Base-by-base conservation (phyloP, 2,888 invertebrate genomes). In the Chrysolina oricalcia region DNA sequence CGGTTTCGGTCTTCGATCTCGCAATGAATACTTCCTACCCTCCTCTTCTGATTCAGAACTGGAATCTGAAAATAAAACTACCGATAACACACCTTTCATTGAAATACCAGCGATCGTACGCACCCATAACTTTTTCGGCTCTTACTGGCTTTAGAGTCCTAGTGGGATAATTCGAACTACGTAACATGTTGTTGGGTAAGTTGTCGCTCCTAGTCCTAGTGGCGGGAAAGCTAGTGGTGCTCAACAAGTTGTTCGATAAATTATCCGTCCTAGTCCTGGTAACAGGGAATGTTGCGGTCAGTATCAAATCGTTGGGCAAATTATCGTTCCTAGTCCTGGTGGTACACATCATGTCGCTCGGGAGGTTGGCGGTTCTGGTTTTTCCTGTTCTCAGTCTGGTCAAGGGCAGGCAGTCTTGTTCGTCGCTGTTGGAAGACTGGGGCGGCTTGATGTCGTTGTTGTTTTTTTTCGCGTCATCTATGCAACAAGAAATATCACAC, bases 1-100 rank as follows among this genome's bases (percentile, higher is more conserved):
- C 11, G 83, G 84, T 82, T 88, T 89, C 15, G 87, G 86, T 13
- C 81, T 80, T 64, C 89, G 82, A 63, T 87, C 83, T 72, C 89
- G 83, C 63, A 88, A 81, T 10, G 86, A 87, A 81, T 89, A 89
- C 66, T 83, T 85, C 64, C 80, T 79, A 3, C 79, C 80, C 71
- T 81, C 82, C 75, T 84, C 87, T 80, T 87, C 87, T 13, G 87
- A 85, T 40, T 86, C 87, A 9, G 81, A 81, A 75, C 76, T 78
- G 9, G 77, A 75, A 46, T 83, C 81, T 78, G 62, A 41, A 70
- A 73, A 41, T 48, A 64, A 46, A 59, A 59, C 35, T 1, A 23
- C 2, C 23, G 0, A 43, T 10, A 15, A 10, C 21, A 59, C 0
- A 2, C 17, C 35, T 63, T 65, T 19, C n/a, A 65, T 13, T 5